Percentiles rank a stretch among this genome's conserved stretches.
phyloP scores from a whole-genome alignment of 1,140 invertebrate species.

The Leptopilina boulardi region DNA sequence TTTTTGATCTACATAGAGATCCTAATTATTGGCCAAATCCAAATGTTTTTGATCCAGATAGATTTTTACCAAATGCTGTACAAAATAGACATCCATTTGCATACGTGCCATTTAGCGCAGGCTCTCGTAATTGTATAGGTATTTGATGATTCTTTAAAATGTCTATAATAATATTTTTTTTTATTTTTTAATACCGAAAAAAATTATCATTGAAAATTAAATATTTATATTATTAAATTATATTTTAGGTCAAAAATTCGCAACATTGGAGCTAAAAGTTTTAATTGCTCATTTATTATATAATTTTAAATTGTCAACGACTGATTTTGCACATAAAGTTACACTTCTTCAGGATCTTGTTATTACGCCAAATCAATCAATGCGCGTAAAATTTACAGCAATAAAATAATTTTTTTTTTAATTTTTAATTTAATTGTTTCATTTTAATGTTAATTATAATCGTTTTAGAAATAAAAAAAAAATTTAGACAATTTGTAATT shows the following conservation, averaged over 20 bases:
- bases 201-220: conserved; percentile 43
- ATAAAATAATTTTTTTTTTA: not conserved
- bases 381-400: not conserved
- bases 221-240: not conserved
- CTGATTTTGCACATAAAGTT: not conserved
- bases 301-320: conserved; percentile 20
- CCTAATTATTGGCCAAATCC: conserved; percentile 83
- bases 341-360: not conserved
- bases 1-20: conserved; percentile 80
- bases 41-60: conserved; percentile 83
- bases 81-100: conserved; percentile 73
- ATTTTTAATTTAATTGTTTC: not conserved
- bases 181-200: too few species aligned
- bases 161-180: too few species aligned
- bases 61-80: conserved; percentile 79
- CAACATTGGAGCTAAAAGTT: conserved; percentile 52
- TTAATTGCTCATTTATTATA: conserved; percentile 41
- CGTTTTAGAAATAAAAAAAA: not conserved
- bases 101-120: conserved; percentile 82
- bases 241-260: conserved; percentile 59
- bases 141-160: too few species aligned
- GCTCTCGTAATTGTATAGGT: conserved; percentile 84
- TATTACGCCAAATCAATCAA: not conserved
- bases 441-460: not conserved
- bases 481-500: not conserved